These are phyloP conservation scores for Paratilapia polleni DNA, from an alignment of 2,113 vertebrate genomes.

Conservation along the genomic window DNA sequence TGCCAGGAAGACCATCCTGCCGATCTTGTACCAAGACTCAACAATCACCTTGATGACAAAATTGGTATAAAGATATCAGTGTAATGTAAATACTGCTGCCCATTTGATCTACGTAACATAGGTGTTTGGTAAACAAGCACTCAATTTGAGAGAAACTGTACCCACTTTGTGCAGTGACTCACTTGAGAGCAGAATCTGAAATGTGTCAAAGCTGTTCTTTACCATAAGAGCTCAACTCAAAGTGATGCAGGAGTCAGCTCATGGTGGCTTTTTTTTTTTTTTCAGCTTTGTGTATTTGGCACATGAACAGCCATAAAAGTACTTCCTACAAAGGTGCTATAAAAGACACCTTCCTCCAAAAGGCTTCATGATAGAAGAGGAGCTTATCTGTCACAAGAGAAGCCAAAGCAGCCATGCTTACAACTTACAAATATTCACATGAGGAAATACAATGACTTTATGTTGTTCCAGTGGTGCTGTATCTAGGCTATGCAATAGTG, in stretches of 20 bases:
- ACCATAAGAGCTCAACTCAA: slow-evolving; percentile 14
- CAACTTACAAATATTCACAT: slow-evolving; percentile 22
- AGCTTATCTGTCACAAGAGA: slow-evolving; percentile 45
- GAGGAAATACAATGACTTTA: slow-evolving; percentile 5
- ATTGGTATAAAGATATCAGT: slow-evolving; percentile 2
- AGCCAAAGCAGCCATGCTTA: slow-evolving; percentile 35
- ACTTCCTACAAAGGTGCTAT: slow-evolving; percentile 17
- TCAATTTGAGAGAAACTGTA: slow-evolving; percentile 36
- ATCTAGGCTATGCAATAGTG: slow-evolving; percentile 51
- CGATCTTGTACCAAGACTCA: neutral
- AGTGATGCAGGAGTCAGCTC: neutral
- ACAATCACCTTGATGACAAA: neutral
- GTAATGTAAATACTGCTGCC: slow-evolving; percentile 24
- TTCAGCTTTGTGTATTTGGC: neutral
- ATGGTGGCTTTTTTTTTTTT: neutral
- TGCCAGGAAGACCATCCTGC: neutral
- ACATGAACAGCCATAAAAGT: slow-evolving; percentile 14
- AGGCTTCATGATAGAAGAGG: slow-evolving; percentile 15
- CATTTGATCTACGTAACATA: slow-evolving; percentile 35
- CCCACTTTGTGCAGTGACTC: slow-evolving; percentile 42
- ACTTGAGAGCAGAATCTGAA: slow-evolving; percentile 17
- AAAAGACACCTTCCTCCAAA: slow-evolving; percentile 3
- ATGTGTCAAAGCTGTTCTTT: slow-evolving; percentile 19
- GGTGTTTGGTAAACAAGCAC: slow-evolving; percentile 43
- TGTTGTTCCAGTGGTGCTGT: slow-evolving; percentile 9